Base-by-base conservation (phyloP, 2,888 invertebrate genomes). In the Nemotelus pantherinus region DNA sequence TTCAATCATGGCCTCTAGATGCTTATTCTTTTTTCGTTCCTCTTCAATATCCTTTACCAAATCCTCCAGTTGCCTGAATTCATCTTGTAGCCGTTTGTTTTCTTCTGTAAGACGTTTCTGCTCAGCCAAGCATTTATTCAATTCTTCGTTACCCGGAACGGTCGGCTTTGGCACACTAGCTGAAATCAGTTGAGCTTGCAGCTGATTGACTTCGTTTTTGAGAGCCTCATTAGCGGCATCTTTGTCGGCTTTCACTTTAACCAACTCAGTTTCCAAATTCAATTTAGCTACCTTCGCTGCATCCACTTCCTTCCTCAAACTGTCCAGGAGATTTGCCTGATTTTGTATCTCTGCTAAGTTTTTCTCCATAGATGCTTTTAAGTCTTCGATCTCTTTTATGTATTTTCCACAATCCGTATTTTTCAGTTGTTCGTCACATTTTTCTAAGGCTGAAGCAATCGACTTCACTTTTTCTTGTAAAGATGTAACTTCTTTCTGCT, bases 41-140 rank as follows among this genome's bases (percentile, higher is more conserved):
- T 82, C 82, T 81, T 82, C 83, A 79, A 82, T 82, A 80, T 83
- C 82, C 80, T 78, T 80, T 77, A 80, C 80, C 74, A 81, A 43
- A 77, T 68, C 58, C 7, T 68, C 76, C 5, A 71, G 55, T n/a
- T 71, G 63, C 44, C 70, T 43, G n/a, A 77, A 50, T 43, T 77
- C 77, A 2, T 58, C 58, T 48, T 77, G 57, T 44, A 77, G 71
- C 9, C 50, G 48, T 50, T 50, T 41, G n/a, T 76, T 72, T 45
- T 72, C 58, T 5, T 50, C 60, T 50, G 63, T 9, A 25, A 50
- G 48, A 9, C 74, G 53, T 41, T 50, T 55, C 5, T n/a, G n/a
- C 41, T 71, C 50, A 9, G 43, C 45, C 9, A 41, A 53, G 53
- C 64, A 58, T 47, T 63, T 74, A 60, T 6, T 58, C 43, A 57